phyloP scores from a whole-genome alignment of 2,888 invertebrate genomes.

The Drosophila maculinotata region DNA sequence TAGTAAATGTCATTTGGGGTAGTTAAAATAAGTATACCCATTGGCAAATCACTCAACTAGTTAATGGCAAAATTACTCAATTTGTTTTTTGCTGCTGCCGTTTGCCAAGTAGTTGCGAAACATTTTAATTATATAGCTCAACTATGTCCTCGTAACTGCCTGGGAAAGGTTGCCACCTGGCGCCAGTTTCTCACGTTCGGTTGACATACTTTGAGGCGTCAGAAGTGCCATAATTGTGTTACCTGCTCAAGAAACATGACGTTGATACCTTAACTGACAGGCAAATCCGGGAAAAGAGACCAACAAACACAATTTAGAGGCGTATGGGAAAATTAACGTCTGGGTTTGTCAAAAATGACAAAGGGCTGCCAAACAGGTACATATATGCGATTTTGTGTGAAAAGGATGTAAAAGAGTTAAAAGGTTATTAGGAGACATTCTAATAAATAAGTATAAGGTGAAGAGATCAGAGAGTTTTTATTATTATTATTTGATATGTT shows the following conservation, averaged over 20 bases:
- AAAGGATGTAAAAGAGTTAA: not conserved
- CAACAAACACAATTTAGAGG: conserved; percentile 14
- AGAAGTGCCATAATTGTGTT: conserved; percentile 36
- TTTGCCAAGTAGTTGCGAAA: conserved; percentile 17
- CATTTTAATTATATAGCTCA: conserved; percentile 28
- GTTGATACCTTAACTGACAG: conserved; percentile 4
- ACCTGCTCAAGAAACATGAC: conserved; percentile 15
- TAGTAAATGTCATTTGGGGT: not conserved
- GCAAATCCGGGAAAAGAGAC: conserved; percentile 24
- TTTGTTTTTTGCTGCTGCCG: conserved; percentile 7
- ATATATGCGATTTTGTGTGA: not conserved
- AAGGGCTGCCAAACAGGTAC: no score
- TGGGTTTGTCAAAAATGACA: not conserved
- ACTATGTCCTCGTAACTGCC: not conserved
- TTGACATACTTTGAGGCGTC: conserved; percentile 39
- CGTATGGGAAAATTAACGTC: conserved; percentile 15
- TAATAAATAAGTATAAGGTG: no score
- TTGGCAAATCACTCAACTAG: conserved; percentile 21
- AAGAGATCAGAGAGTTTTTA: no score
- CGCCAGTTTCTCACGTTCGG: conserved; percentile 14
- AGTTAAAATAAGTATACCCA: not conserved
- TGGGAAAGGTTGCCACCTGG: conserved; percentile 16
- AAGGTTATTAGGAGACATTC: no score
- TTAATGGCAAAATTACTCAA: conserved; percentile 4
- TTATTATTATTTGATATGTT: no score